Evolutionary conservation across 2,113 vertebrate genomes (phyloP).

Genomic region (Capreolus pygargus): DNA sequence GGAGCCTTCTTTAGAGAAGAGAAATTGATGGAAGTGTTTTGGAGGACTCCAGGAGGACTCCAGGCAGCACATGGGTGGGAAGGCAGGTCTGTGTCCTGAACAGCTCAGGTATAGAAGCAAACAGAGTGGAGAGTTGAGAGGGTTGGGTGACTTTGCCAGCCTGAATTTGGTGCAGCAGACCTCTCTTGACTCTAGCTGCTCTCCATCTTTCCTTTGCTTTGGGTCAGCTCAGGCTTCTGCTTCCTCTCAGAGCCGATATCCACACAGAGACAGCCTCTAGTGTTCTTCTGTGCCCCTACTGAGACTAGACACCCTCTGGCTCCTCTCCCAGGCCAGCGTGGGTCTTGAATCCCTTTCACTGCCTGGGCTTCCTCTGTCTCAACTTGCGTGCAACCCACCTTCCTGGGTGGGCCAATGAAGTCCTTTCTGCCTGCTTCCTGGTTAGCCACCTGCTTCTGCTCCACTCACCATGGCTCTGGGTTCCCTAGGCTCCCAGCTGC

Average conservation of each 20-base stretch:
- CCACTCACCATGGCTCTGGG: background rate
- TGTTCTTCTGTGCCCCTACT: too few relatives aligned
- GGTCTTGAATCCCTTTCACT: background rate
- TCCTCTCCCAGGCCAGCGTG: background rate
- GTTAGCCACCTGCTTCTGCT: background rate
- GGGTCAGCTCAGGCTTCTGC: background rate
- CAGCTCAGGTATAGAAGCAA: background rate
- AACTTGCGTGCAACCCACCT: background rate
- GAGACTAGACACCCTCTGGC: background rate
- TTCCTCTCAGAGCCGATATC: background rate
- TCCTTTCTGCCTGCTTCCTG: background rate
- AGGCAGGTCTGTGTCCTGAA: background rate
- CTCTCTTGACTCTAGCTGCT: background rate
- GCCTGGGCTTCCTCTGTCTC: background rate
- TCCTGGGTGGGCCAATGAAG: background rate
- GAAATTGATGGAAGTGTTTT: background rate
- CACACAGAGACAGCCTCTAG: background rate
- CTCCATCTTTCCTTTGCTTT: background rate
- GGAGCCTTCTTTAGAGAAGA: background rate
- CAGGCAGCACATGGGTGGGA: background rate
- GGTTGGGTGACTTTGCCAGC: background rate
- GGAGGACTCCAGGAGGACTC: background rate
- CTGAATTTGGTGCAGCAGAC: background rate
- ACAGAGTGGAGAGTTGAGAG: background rate
- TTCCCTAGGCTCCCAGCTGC: background rate